Conservation (phyloP, 2,888 invertebrate species). For the Scaptomyza polygonia region DNA sequence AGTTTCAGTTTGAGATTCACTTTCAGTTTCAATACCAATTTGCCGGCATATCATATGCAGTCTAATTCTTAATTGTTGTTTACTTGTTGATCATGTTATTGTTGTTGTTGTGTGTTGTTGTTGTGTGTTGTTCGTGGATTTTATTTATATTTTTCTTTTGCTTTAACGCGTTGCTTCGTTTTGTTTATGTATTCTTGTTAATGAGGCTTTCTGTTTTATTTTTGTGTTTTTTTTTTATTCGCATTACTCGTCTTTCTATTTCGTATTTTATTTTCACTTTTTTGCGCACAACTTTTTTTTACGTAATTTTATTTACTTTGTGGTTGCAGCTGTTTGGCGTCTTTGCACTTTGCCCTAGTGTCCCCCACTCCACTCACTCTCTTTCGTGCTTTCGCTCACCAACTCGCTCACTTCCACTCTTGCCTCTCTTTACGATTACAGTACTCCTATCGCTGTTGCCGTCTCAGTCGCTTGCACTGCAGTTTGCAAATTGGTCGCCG, state of each 20-base stretch:
- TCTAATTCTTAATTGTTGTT: conserved; percentile 12
- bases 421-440: conserved; percentile 23
- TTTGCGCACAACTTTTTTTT: conserved; percentile 38
- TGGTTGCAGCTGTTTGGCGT: conserved; percentile 26
- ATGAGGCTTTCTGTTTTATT: conserved; percentile 19
- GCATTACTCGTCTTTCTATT: not conserved
- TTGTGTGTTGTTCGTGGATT: not conserved
- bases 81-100: conserved; percentile 4
- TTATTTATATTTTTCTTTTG: not conserved
- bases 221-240: conserved; percentile 5
- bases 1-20: not conserved
- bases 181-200: conserved; percentile 29
- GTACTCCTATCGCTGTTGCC: conserved; percentile 15
- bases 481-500: conserved; percentile 47
- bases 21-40: not conserved
- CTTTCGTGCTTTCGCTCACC: not conserved
- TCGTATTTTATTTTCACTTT: conserved; percentile 10
- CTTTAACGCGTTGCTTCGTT: conserved; percentile 6
- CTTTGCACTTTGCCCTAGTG: conserved; percentile 48
- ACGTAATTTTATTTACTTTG: conserved; percentile 51
- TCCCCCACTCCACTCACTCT: not conserved
- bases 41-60: conserved; percentile 2
- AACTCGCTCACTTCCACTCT: not conserved
- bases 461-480: conserved; percentile 19
- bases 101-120: conserved; percentile 7